Conservation (phyloP, 2,797 vertebrate species). For the Labeo calbasu region DNA sequence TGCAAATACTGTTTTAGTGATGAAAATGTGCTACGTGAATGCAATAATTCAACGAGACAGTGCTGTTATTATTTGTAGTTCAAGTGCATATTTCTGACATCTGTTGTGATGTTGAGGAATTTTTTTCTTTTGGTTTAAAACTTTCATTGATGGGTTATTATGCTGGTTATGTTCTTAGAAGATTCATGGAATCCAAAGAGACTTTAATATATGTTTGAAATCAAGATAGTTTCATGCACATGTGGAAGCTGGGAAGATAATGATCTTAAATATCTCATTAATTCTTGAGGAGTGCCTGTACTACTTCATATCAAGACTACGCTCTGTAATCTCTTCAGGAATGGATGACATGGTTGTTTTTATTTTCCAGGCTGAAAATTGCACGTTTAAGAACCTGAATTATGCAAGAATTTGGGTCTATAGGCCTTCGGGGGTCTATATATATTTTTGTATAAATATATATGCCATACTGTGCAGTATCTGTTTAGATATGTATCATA, state of each 20-base stretch:
- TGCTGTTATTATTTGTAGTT: neutral
- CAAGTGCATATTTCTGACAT: slow-evolving; percentile 4
- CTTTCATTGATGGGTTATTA: neutral
- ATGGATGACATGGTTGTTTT: neutral
- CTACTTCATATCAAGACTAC: slow-evolving; percentile 1
- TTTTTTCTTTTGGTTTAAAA: too few relatives aligned
- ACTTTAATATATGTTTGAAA: neutral
- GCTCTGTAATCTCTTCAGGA: neutral
- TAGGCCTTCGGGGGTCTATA: neutral
- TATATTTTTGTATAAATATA: neutral
- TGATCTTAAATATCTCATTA: neutral
- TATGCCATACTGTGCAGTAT: slow-evolving; percentile 3
- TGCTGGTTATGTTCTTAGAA: neutral
- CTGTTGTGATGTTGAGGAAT: neutral
- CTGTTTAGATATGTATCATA: slow-evolving; percentile 17
- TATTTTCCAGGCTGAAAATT: neutral
- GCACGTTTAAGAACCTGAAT: slow-evolving; percentile 9
- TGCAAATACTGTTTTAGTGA: slow-evolving; percentile 35
- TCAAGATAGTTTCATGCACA: neutral
- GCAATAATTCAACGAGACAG: slow-evolving; percentile 1
- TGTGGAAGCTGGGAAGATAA: neutral
- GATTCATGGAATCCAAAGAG: neutral
- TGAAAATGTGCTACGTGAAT: slow-evolving; percentile 1
- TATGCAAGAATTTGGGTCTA: neutral
- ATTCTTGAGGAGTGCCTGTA: slow-evolving; percentile 9